phyloP scores from a whole-genome alignment of 2,797 vertebrate genomes.

The Spinibarbus caldwelli region DNA sequence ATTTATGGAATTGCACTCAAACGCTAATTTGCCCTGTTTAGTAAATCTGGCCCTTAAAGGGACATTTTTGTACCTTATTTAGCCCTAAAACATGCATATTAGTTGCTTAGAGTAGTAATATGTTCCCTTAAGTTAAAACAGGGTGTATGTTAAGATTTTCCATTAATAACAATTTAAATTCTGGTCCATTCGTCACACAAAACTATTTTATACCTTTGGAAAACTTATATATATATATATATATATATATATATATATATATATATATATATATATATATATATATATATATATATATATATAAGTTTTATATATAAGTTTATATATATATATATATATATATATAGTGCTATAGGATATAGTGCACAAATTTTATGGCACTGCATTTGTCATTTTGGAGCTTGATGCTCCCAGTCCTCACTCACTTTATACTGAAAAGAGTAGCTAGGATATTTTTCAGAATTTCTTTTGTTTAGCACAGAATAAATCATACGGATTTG shows the following conservation, averaged over 20 bases:
- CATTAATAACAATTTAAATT: background rate
- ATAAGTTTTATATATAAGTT: too few relatives aligned
- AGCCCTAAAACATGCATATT: background rate
- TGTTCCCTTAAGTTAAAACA: too few relatives aligned
- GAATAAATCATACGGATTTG: constrained; percentile 6
- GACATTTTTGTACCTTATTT: background rate
- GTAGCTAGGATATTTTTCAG: background rate
- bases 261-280: too few relatives aligned
- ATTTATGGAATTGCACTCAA: too few relatives aligned
- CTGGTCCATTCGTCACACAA: background rate
- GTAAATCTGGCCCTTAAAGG: too few relatives aligned
- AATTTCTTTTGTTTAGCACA: constrained; percentile 1
- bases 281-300: too few relatives aligned
- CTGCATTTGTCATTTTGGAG: background rate
- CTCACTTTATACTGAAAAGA: background rate
- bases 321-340: too few relatives aligned
- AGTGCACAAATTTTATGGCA: background rate
- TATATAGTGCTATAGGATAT: too few relatives aligned
- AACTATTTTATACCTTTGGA: background rate
- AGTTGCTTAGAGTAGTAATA: background rate
- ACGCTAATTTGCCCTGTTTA: too few relatives aligned
- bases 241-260: too few relatives aligned
- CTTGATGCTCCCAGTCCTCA: background rate
- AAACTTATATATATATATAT: too few relatives aligned
- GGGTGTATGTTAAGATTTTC: background rate